Base-by-base conservation (phyloP, 2,888 invertebrate genomes). In the Melanostoma mellinum region DNA sequence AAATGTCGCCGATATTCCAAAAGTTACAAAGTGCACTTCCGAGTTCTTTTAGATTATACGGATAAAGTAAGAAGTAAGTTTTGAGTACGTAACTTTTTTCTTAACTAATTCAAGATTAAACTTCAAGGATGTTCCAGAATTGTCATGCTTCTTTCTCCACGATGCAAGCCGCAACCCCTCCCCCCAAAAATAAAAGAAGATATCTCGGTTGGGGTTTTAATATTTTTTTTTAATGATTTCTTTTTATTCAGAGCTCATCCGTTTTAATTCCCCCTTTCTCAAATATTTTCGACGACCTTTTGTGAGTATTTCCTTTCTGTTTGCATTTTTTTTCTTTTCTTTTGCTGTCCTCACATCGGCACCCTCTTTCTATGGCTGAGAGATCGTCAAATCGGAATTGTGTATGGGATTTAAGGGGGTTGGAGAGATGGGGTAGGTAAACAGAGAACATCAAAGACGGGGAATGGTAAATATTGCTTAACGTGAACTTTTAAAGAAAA, bases 381-480 rank as follows among this genome's bases (percentile, higher is more conserved):
- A 44, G 44, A 33, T 60, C 44, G 33, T 44, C 33, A 44, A 44
- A 44, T 6, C 33, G 32, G 42, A 33, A 60, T 6, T 44, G 58
- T 60, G 30, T 60, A 20, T 52, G 55, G 42, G n/a, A 44, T 44
- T 30, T 32, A n/a, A 60, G 56, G 56, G 44, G 52, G 33, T 42
- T 48, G 36, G 36, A 71, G 53, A 75, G 50, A 60, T 77, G 72
- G 61, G 61, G 67, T 77, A 46, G 60, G 77, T 82, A 73, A 82
- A 82, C 77, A 82, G 55, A 71, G 4, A 33, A 68, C 55, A 72
- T 55, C 60, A 73, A 73, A 73, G 67, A 60, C 68, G 53, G 53
- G 33, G 73, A 46, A 73, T 53, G 52, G 53, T 60, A 68, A 77
- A 77, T 72, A 77, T 72, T 72, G 77, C 71, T 77, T 72, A 58